Percentiles rank a stretch among this genome's conserved stretches.
Conservation (phyloP, 2,888 invertebrate species). For the Kuschelorhynchus macadamiae region DNA sequence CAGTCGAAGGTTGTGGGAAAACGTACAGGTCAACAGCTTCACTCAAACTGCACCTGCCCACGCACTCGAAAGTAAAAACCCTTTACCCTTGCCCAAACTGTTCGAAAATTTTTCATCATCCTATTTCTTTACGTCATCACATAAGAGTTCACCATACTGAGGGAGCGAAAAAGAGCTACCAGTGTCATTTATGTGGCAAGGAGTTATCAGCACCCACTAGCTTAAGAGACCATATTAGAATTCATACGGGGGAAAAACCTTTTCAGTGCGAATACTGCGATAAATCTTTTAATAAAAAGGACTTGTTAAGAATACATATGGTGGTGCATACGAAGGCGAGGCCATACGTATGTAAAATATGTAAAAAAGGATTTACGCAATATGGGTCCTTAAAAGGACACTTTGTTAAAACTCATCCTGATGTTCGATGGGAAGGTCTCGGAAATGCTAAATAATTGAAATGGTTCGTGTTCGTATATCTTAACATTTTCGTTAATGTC, state of each 20-base stretch:
- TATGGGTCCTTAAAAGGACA: conserved; percentile 44
- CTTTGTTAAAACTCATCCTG: conserved; percentile 52
- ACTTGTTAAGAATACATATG: conserved; percentile 69
- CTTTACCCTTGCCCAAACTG: conserved; percentile 37
- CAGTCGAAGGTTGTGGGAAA: conserved; percentile 55
- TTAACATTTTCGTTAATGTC: too few relatives aligned
- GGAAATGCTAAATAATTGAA: too few relatives aligned
- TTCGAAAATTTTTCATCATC: conserved; percentile 32
- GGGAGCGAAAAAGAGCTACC: conserved; percentile 26
- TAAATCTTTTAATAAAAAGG: conserved; percentile 65
- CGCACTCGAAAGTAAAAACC: conserved; percentile 22
- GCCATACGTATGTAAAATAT: conserved; percentile 70
- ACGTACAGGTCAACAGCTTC: conserved; percentile 47
- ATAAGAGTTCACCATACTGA: conserved; percentile 57
- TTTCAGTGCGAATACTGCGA: conserved; percentile 58
- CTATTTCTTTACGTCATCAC: conserved; percentile 27
- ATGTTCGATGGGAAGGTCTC: conserved; percentile 17
- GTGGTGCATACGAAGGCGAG: conserved; percentile 71
- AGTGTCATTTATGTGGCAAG: conserved; percentile 50
- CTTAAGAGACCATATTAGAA: conserved; percentile 50
- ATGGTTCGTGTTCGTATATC: too few relatives aligned
- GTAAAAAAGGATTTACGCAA: conserved; percentile 56
- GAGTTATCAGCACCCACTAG: conserved; percentile 14
- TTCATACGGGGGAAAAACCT: conserved; percentile 60
- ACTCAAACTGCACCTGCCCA: conserved; percentile 54